Evolutionary conservation across 2,888 invertebrate species (phyloP), one percentile per base, ranked within the genome.

Genomic region (Lapara coniferarum): DNA sequence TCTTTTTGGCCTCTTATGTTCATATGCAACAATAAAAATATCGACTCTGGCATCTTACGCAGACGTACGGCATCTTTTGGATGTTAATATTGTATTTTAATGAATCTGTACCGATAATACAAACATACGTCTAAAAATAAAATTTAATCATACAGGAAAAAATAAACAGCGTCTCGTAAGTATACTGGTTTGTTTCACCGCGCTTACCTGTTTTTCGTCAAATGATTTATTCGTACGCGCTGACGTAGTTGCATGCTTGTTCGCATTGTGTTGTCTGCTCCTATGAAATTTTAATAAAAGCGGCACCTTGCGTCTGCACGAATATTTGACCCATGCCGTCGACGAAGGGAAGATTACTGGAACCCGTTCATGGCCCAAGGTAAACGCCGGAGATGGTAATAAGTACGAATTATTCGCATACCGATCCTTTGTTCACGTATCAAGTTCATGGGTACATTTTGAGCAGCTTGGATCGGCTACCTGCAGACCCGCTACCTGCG

Each of bases 331-430:
- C 57, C 71, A 69, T 72, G 71, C 72, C 75, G 76, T 71, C 74
- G 73, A 71, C 70, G 75, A 81, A 82, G 83, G 83, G 85, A 79
- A 85, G 84, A 86, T 87, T 86, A 83, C 81, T 84, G 85, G 83
- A 89, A 90, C 90, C 84, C 86, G 89, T 87, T 87, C 86, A 82
- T 78, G 80, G 81, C 83, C 81, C 91, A 91, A 93, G 91, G 91
- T 89, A 87, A 91, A 88, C 90, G 76, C 84, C 84, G 81, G 82
- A 85, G 87, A 87, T 87, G 85, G 85, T 88, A 88, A 86, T 88
- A 89, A 84, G 85, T 81, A 89, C 88, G 85, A 88, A 90, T 89
- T 89, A 89, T 90, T 89, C 88, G 88, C 88, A 89, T 91, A 84
- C 89, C 87, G 81, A 76, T 85, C 88, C 88, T 91, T 90, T 90